Evolutionary conservation across 2,113 vertebrate genomes (phyloP).

Genomic region (Euleptes europaea): DNA sequence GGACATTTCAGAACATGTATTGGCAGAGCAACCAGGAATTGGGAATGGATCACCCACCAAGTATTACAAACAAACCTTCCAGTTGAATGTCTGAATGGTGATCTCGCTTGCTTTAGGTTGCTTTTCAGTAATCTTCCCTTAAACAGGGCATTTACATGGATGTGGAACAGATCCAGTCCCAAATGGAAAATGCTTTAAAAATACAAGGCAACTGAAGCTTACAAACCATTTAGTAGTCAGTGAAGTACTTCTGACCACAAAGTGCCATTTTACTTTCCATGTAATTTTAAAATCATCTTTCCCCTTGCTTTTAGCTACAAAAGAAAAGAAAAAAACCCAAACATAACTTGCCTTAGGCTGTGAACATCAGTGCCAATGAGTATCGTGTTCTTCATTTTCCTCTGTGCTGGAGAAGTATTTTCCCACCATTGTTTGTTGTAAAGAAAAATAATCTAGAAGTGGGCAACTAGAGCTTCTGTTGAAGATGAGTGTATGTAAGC

Average conservation of each 20-base stretch:
- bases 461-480: not conserved
- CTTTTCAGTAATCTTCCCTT: no score
- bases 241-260: rapidly evolving
- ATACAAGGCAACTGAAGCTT: not conserved
- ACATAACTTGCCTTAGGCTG: not conserved
- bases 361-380: conserved; percentile 1
- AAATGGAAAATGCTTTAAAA: rapidly evolving
- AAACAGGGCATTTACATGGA: no score
- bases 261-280: not conserved
- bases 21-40: no score
- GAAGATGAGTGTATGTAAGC: not conserved
- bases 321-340: not conserved
- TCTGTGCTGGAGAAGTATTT: conserved; percentile 24
- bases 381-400: conserved; percentile 30
- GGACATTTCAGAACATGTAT: no score
- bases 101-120: no score
- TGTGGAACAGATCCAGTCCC: not conserved
- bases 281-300: not conserved
- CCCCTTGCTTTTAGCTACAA: not conserved
- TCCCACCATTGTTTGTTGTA: not conserved
- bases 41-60: no score
- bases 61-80: no score
- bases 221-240: not conserved
- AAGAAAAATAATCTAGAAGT: not conserved
- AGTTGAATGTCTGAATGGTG: no score